Conservation (phyloP, 2,113 vertebrate species). For the Datnioides undecimradiatus region DNA sequence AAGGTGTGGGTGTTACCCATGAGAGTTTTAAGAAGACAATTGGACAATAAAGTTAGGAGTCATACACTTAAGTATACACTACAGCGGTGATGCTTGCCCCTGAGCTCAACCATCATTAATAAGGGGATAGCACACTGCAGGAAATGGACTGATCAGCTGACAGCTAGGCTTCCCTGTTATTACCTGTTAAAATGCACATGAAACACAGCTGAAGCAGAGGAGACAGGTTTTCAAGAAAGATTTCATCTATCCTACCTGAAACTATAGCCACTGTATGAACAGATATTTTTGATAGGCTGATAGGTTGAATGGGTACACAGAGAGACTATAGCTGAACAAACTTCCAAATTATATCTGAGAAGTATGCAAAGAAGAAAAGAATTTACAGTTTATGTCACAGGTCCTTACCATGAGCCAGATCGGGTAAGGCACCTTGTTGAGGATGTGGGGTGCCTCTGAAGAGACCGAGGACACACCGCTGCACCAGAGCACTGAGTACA, state of each 20-base stretch:
- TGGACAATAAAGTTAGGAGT: conserved; percentile 14
- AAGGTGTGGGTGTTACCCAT: conserved; percentile 18
- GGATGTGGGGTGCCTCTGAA: conserved; percentile 89
- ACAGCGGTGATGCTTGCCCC: background rate
- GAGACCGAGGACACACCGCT: conserved; percentile 90
- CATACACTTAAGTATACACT: background rate
- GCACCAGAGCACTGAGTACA: conserved; percentile 96
- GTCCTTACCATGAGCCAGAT: conserved; percentile 93
- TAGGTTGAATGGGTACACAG: background rate
- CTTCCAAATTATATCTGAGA: background rate
- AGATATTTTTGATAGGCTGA: conserved; percentile 3
- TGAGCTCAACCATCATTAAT: too few species aligned
- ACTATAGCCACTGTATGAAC: background rate
- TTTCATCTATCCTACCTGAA: background rate
- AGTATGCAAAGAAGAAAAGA: background rate
- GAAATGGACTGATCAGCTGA: conserved; percentile 30
- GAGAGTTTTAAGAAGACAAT: conserved; percentile 11
- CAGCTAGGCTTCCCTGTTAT: background rate
- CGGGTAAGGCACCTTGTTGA: conserved; percentile 91
- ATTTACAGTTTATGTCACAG: background rate
- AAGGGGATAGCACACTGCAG: background rate
- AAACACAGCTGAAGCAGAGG: conserved; percentile 2
- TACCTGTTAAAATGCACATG: conserved; percentile 8
- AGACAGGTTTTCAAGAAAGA: background rate
- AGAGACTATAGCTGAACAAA: background rate